phyloP scores from a whole-genome alignment of 37 sponge, comb jelly and placozoan genomes.

The Corticium candelabrum region DNA sequence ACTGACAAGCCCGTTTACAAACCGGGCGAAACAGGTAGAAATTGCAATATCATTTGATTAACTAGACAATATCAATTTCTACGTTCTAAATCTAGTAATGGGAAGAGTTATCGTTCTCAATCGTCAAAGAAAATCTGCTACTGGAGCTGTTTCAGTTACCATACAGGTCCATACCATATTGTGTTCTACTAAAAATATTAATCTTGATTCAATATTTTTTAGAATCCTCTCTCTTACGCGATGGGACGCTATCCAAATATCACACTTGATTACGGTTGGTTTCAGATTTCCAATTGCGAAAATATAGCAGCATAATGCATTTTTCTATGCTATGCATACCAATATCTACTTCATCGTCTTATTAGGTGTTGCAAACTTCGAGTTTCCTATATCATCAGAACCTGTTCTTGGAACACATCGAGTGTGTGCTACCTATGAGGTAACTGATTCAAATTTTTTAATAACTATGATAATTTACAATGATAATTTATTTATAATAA shows the following conservation, averaged over 20 bases:
- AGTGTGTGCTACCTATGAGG: not conserved
- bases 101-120: not conserved
- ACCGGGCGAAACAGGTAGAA: conserved; percentile 8
- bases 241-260: not conserved
- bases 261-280: not conserved
- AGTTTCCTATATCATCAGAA: not conserved
- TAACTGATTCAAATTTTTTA: too few relatives aligned
- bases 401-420: not conserved
- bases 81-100: not conserved
- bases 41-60: not conserved
- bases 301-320: too few relatives aligned
- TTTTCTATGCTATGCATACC: too few relatives aligned
- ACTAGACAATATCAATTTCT: not conserved
- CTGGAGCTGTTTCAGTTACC: not conserved
- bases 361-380: not conserved
- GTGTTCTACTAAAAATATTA: not conserved
- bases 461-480: too few relatives aligned
- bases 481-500: too few relatives aligned
- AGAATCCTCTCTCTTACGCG: too few relatives aligned
- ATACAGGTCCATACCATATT: not conserved
- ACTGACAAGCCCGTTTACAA: conserved; percentile 10
- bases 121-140: not conserved
- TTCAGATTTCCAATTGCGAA: too few relatives aligned
- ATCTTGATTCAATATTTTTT: too few relatives aligned
- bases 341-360: too few relatives aligned